Percentiles rank a stretch among this genome's conserved stretches.
Evolutionary conservation across 2,797 vertebrate species (phyloP).

Genomic region (Enteromius anoplus): DNA sequence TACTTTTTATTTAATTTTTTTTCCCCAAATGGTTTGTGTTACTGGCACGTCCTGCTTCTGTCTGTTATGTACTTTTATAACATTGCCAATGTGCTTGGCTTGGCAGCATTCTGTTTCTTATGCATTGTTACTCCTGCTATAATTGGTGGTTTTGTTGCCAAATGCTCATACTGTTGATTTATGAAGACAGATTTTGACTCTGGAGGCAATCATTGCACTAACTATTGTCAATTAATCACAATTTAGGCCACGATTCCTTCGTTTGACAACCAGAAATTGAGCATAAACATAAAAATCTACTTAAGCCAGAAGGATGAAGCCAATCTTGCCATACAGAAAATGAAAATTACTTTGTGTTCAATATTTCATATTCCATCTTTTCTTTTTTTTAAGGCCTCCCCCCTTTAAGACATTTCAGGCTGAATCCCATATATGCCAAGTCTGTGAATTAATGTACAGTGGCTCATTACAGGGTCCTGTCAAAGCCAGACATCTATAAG

Average conservation of each 20-base stretch:
- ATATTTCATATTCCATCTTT: conserved; percentile 62
- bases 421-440: conserved; percentile 51
- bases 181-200: conserved; percentile 56
- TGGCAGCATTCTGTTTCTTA: conserved; percentile 56
- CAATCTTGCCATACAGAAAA: conserved; percentile 48
- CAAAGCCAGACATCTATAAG: conserved; percentile 57
- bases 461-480: conserved; percentile 56
- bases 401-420: conserved; percentile 48
- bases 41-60: conserved; percentile 52
- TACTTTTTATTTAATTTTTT: not conserved
- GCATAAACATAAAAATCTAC: conserved; percentile 35
- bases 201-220: conserved; percentile 52
- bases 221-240: conserved; percentile 57
- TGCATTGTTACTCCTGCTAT: conserved; percentile 59
- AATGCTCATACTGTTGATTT: conserved; percentile 58
- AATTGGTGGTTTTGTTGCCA: conserved; percentile 60
- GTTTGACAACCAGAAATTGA: conserved; percentile 34
- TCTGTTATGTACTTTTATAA: conserved; percentile 54
- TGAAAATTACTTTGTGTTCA: conserved; percentile 56
- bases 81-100: conserved; percentile 52
- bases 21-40: conserved; percentile 45
- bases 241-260: conserved; percentile 43
- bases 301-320: conserved; percentile 21
- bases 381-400: conserved; percentile 16
- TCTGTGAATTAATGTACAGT: conserved; percentile 58